phyloP scores from a whole-genome alignment of 2,888 invertebrate species.

The Epirrita christyi region DNA sequence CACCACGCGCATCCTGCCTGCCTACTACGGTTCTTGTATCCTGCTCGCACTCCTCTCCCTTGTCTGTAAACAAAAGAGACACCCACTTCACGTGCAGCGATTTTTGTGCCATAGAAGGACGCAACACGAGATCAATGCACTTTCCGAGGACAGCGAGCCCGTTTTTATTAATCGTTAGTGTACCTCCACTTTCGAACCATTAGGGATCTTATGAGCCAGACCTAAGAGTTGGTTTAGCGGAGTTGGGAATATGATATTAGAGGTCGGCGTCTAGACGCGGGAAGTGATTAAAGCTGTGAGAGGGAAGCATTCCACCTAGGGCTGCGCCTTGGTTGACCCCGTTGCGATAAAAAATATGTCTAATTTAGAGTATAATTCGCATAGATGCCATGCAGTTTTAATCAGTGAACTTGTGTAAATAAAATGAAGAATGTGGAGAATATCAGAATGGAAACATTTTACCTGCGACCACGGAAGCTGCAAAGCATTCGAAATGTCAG shows the following conservation, averaged over 20 bases:
- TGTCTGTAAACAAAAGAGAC: constrained; percentile 66
- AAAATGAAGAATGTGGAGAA: too few species aligned
- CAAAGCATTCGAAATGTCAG: too few species aligned
- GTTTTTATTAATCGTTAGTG: constrained; percentile 75
- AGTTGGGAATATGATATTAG: constrained; percentile 41
- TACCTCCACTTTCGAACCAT: constrained; percentile 54
- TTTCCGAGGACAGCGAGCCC: constrained; percentile 80
- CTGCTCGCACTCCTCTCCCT: constrained; percentile 61
- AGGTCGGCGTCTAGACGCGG: constrained; percentile 75
- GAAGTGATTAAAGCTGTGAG: constrained; percentile 70
- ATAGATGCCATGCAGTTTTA: too few species aligned
- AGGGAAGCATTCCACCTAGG: constrained; percentile 63
- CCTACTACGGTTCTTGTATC: constrained; percentile 74
- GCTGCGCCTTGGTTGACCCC: constrained; percentile 37
- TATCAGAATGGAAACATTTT: too few species aligned
- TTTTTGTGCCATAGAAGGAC: constrained; percentile 82
- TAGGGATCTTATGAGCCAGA: constrained; percentile 61
- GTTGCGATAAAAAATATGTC: too few species aligned
- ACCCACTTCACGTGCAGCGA: constrained; percentile 76
- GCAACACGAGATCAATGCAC: constrained; percentile 82
- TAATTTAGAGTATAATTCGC: too few species aligned
- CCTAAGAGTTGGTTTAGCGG: constrained; percentile 64
- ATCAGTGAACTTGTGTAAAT: too few species aligned
- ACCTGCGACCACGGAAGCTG: too few species aligned
- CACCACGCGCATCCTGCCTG: constrained; percentile 83